Conservation (phyloP, 1,140 invertebrate species). For the Antheraea mylitta region DNA sequence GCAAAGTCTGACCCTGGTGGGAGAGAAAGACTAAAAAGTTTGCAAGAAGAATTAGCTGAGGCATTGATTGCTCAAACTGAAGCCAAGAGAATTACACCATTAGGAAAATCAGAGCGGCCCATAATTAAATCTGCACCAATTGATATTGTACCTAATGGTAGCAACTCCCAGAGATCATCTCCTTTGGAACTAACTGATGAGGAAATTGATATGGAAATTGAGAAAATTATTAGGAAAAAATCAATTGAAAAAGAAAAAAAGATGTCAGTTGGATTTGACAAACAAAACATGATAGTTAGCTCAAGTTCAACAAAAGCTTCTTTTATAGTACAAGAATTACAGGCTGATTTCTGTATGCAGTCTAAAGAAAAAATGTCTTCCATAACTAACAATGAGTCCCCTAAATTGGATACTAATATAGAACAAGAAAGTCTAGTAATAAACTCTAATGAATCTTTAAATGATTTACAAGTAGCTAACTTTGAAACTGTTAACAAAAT, state of each 20-base stretch:
- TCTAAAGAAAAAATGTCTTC: constrained; percentile 41
- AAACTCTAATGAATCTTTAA: constrained; percentile 33
- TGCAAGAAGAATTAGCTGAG: constrained; percentile 74
- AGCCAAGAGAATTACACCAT: constrained; percentile 42
- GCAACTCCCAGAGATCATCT: constrained; percentile 74
- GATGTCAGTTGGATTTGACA: constrained; percentile 45
- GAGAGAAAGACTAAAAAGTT: constrained; percentile 75
- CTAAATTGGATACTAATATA: constrained; percentile 17
- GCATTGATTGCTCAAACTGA: constrained; percentile 61
- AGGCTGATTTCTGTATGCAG: constrained; percentile 41
- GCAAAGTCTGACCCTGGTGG: constrained; percentile 78
- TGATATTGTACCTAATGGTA: constrained; percentile 78
- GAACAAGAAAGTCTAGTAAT: constrained; percentile 25
- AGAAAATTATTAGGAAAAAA: constrained; percentile 77
- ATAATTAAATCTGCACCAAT: constrained; percentile 80
- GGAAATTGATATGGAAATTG: constrained; percentile 81
- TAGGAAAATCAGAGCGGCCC: constrained; percentile 57
- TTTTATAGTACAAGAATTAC: constrained; percentile 44
- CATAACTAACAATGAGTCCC: constrained; percentile 24
- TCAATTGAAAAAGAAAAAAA: constrained; percentile 65
- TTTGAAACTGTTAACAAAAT: constrained; percentile 42
- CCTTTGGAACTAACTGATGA: constrained; percentile 80
- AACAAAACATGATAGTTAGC: constrained; percentile 28
- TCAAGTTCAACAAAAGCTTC: constrained; percentile 31
- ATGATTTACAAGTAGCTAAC: constrained; percentile 34